phyloP scores from a whole-genome alignment of 37 sponge, comb jelly and placozoan genomes.

The Diacarnus erythraeanus region DNA sequence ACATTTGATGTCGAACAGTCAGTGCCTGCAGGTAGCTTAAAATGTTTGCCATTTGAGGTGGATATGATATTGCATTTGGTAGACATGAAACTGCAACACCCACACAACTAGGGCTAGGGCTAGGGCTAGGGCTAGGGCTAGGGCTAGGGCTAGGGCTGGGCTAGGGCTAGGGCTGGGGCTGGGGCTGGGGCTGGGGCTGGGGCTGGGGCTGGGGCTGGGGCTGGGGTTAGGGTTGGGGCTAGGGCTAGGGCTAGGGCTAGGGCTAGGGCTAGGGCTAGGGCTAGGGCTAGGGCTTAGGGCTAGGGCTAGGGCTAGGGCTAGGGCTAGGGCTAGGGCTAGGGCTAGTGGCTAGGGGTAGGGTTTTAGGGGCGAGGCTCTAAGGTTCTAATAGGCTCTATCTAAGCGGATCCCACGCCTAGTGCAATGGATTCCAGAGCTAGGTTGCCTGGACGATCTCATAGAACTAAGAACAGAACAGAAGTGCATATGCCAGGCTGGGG shows the following conservation, averaged over 20 bases:
- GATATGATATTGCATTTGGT: too few species aligned
- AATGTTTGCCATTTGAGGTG: too few species aligned
- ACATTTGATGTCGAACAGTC: too few species aligned
- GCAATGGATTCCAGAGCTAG: neutral
- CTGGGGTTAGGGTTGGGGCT: neutral
- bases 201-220: neutral
- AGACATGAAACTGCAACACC: neutral
- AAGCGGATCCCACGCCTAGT: neutral
- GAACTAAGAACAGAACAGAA: too few species aligned
- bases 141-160: slow-evolving; percentile 9
- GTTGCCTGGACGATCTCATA: too few species aligned
- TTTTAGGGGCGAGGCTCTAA: neutral
- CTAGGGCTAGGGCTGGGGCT: slow-evolving; percentile 9
- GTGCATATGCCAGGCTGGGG: too few species aligned
- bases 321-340: slow-evolving; percentile 1
- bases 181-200: neutral
- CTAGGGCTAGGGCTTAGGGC: slow-evolving; percentile 1
- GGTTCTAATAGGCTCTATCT: neutral
- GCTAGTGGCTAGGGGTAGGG: neutral
- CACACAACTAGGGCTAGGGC: slow-evolving; percentile 1
- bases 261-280: slow-evolving; percentile 1
- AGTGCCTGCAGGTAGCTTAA: too few species aligned
- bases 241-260: slow-evolving; percentile 1
- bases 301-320: slow-evolving; percentile 1
- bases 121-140: slow-evolving; percentile 17